These are phyloP conservation scores for Mechanitis messenoides DNA, from an alignment of 2,888 invertebrate genomes.

Conservation along the genomic window DNA sequence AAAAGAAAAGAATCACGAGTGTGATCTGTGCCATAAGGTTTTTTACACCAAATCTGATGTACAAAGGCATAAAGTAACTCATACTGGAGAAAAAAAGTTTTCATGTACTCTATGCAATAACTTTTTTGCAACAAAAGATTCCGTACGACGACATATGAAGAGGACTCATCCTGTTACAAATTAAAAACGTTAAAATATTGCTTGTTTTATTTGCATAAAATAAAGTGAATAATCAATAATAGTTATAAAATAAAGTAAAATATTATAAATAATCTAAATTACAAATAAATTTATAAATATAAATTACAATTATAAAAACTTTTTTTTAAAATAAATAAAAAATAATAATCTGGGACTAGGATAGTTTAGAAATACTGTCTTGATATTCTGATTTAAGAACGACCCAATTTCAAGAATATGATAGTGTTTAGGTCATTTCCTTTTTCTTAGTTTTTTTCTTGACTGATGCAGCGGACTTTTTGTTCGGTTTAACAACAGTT, in stretches of 20 bases:
- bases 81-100: conserved; percentile 57
- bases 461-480: conserved; percentile 7
- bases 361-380: too few species aligned
- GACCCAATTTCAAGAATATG: too few species aligned
- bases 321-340: too few species aligned
- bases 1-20: conserved; percentile 58
- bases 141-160: conserved; percentile 56
- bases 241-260: not conserved
- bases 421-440: not conserved
- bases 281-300: too few species aligned
- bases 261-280: not conserved
- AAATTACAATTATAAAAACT: too few species aligned
- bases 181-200: conserved; percentile 9
- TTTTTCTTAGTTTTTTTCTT: not conserved
- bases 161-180: conserved; percentile 41
- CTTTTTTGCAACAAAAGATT: conserved; percentile 57
- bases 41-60: conserved; percentile 63
- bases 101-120: conserved; percentile 49
- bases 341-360: too few species aligned
- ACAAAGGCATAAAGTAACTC: conserved; percentile 52
- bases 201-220: conserved; percentile 6
- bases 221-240: not conserved
- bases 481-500: conserved; percentile 17
- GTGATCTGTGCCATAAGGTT: conserved; percentile 53
- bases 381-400: too few species aligned